Evolutionary conservation across 35 echinoderm and acorn worm species (phyloP), one percentile per base, ranked within the genome.

Genomic region (Ophiothrix spiculata): DNA sequence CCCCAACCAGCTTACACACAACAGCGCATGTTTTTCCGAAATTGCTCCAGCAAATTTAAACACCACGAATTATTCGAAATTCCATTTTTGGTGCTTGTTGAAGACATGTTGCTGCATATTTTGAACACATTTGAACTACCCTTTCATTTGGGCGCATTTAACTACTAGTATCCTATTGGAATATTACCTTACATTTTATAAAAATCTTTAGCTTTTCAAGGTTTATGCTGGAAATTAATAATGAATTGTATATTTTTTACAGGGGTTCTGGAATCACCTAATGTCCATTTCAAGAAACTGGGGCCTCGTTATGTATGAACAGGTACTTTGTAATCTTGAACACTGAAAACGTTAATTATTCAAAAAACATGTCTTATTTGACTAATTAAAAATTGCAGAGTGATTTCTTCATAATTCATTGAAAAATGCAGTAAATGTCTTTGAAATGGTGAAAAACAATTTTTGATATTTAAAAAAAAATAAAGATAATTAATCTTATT

Each of bases 221-320:
- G 21, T 54, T 54, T 54, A 11, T 11, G 21, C 21, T 54, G 8
- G 45, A 54, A 21, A 54, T 11, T 54, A 69, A 33, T 74, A n/a
- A n/a, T 75, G 10, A 8, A 75, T 1, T 85, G 11, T 74, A 1
- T 39, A 64, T 80, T 74, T 13, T 34, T 76, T 83, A 11, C 63
- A 90, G 87, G 80, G 76, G 0, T 90, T 90, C 56, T 90, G 87
- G 87, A 38, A 82, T 77, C 83, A 83, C 69, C 39, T 90, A 19
- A 73, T 90, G 80, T 41, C 56, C 16, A 46, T 34, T 75, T 90
- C 87, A 42, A 83, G 46, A 74, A 64, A 90, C 35, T 90, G 87
- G 87, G 87, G 87, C 33, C 80, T 90, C 39, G 40, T 83, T 29
- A 56, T 90, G 35, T 90, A 90, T 90, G 87, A 90, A 36, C 87